Percentiles rank a stretch among this genome's conserved stretches.
phyloP scores from a whole-genome alignment of 2,113 vertebrate species.

The Eira barbara region DNA sequence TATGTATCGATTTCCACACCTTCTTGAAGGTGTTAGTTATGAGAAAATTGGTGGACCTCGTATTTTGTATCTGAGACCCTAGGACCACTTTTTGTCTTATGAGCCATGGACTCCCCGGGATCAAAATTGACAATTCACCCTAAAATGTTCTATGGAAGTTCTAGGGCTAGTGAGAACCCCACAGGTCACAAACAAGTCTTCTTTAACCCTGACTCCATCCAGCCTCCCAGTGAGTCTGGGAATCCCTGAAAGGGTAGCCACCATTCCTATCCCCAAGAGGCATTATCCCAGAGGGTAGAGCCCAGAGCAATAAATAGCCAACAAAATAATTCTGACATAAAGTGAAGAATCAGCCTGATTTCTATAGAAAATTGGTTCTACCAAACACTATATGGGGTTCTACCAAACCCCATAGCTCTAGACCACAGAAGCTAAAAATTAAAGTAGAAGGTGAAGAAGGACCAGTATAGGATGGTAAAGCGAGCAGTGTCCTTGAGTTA shows the following conservation, averaged over 20 bases:
- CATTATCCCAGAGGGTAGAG: not conserved
- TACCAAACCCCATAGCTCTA: not conserved
- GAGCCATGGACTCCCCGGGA: not conserved
- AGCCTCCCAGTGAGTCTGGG: not conserved
- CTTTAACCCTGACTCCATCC: not conserved
- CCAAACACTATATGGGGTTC: not conserved
- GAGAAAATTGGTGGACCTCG: not conserved
- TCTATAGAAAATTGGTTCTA: not conserved
- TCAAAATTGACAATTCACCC: not conserved
- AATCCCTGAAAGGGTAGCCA: not conserved
- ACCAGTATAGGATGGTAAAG: not conserved
- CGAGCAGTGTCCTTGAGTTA: not conserved
- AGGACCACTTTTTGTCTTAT: not conserved
- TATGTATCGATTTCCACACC: not conserved
- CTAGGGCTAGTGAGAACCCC: not conserved
- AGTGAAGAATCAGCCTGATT: not conserved
- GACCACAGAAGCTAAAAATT: not conserved
- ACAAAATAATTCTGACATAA: not conserved
- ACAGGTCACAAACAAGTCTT: not conserved
- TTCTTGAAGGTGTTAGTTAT: not conserved
- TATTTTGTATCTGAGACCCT: not conserved
- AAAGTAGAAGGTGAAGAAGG: not conserved
- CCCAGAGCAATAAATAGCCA: not conserved
- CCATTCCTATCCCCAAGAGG: not conserved
- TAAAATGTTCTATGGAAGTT: not conserved